A percentile compares a stretch with the other conserved stretches of the same genome.
Evolutionary conservation across 2,113 vertebrate species (phyloP).

Genomic region (Rhea pennata): DNA sequence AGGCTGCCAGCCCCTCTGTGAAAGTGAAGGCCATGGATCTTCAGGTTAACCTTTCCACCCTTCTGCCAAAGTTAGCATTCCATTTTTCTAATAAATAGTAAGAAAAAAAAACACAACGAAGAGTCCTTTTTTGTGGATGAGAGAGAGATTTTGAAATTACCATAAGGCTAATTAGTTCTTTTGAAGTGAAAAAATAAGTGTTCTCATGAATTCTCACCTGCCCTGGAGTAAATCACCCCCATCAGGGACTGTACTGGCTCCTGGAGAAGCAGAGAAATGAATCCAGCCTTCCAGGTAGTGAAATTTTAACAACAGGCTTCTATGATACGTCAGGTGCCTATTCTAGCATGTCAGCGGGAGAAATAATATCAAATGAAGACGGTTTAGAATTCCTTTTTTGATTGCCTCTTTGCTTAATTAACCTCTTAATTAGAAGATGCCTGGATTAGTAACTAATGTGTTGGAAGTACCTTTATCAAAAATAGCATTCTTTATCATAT

Average conservation of each 20-base stretch:
- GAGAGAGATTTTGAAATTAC: background rate
- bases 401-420: background rate
- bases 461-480: background rate
- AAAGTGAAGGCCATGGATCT: accelerated
- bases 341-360: background rate
- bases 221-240: background rate
- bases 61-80: background rate
- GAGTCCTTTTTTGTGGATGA: too few relatives aligned
- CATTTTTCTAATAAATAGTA: background rate
- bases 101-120: background rate
- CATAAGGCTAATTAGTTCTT: background rate
- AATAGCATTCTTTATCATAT: background rate
- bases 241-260: background rate
- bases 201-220: background rate
- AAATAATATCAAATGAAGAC: background rate
- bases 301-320: background rate
- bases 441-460: background rate
- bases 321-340: background rate
- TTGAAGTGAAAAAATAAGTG: background rate
- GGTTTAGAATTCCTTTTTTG: background rate
- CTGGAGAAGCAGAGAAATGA: background rate
- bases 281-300: background rate
- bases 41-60: background rate
- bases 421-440: background rate
- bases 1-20: background rate